These are phyloP conservation scores for Thunnus albacares DNA, from an alignment of 2,797 vertebrate species.

Conservation along the genomic window DNA sequence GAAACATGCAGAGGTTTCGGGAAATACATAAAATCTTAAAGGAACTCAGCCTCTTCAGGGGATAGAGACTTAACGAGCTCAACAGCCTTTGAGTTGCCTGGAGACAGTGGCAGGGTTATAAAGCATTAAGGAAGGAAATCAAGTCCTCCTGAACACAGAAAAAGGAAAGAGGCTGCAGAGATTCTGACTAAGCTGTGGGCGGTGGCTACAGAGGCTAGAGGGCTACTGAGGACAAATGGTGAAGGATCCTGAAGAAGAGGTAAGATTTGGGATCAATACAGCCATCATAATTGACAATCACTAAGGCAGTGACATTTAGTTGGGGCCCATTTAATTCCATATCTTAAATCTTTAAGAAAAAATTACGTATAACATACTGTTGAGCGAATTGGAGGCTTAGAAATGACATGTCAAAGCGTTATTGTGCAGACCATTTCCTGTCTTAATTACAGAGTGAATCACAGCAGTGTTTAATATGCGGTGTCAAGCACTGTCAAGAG, in stretches of 20 bases:
- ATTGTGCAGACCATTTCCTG: slow-evolving; percentile 54
- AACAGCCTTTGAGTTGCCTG: slow-evolving; percentile 83
- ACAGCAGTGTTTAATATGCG: slow-evolving; percentile 57
- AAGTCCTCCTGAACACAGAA: slow-evolving; percentile 67
- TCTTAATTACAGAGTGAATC: slow-evolving; percentile 75
- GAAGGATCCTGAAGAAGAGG: slow-evolving; percentile 47
- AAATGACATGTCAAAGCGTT: slow-evolving; percentile 68
- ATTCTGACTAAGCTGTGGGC: slow-evolving; percentile 67
- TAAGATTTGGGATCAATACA: slow-evolving; percentile 70
- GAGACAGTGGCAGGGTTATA: slow-evolving; percentile 80
- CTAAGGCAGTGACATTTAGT: slow-evolving; percentile 77
- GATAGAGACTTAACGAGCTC: slow-evolving; percentile 82
- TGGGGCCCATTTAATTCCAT: slow-evolving; percentile 70
- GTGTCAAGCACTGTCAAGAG: slow-evolving; percentile 76
- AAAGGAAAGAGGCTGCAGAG: slow-evolving; percentile 62
- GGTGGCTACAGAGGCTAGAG: slow-evolving; percentile 40
- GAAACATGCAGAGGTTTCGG: slow-evolving; percentile 66
- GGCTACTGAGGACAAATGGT: slow-evolving; percentile 57
- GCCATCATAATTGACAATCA: slow-evolving; percentile 62
- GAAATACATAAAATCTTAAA: slow-evolving; percentile 77
- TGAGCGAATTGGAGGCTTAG: slow-evolving; percentile 37
- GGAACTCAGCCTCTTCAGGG: slow-evolving; percentile 76
- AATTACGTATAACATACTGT: slow-evolving; percentile 50
- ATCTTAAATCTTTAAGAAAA: slow-evolving; percentile 61
- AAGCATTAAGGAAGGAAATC: slow-evolving; percentile 82